Evolutionary conservation across 2,797 vertebrate species (phyloP), one percentile per base, ranked within the genome.

Genomic region (Melanotaenia maccullochi): DNA sequence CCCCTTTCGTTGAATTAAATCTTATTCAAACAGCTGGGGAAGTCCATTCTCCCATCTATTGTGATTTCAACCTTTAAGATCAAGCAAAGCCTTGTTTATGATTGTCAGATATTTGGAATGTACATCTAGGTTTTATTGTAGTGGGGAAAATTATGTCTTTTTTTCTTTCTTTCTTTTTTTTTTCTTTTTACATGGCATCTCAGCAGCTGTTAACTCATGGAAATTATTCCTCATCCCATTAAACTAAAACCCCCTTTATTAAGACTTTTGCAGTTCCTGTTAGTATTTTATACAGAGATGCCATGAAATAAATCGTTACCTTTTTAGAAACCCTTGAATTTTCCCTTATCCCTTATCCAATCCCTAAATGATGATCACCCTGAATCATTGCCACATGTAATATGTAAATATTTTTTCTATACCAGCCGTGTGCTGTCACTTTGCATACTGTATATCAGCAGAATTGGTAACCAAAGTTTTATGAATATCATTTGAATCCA

Each of bases 401-500:
- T 85, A 83, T 93, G 92, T 94, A 92, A 91, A 93, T 90, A 90
- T 60, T 87, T 93, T 93, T 94, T 94, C 85, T 93, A 93, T 87
- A 80, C 71, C 87, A 89, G 91, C 86, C 64, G 2, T 36, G 85
- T 83, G 90, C 89, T 89, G 90, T 88, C 92, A 92, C 84, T 89
- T 91, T 88, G 89, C 90, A 92, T 93, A 90, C 65, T 89, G 91
- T 92, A 89, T 91, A 87, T 93, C 86, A 92, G 91, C 89, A 87
- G 83, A 92, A 90, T 90, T 84, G 90, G 89, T 94, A 94, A 95
- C 95, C 94, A 95, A 95, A 95, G 94, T 94, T 93, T 90, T 90
- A 64, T 85, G 90, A 92, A 73, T 68, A 85, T 87, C 83, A 82
- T 93, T 85, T 80, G 78, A 90, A 85, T 87, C 83, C 86, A 85